Evolutionary conservation across 2,797 vertebrate genomes (phyloP).

Genomic region (Characodon lateralis): DNA sequence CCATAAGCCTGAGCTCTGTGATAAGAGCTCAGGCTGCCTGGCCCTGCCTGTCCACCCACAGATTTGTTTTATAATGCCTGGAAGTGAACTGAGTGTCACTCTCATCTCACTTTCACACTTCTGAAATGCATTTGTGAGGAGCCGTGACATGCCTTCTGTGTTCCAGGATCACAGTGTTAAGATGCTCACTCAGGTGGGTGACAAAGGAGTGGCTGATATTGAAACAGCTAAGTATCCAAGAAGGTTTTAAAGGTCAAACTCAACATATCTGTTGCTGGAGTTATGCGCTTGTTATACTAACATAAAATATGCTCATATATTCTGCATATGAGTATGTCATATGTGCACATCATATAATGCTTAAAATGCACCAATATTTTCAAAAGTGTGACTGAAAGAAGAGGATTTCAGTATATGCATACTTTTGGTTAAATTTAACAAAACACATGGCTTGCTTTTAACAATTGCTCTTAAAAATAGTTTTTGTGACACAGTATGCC

Average conservation of each 20-base stretch:
- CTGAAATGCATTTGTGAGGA: constrained; percentile 35
- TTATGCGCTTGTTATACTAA: background rate
- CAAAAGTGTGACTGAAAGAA: background rate
- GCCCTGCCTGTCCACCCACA: constrained; percentile 49
- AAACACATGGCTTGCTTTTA: constrained; percentile 14
- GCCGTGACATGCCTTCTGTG: constrained; percentile 17
- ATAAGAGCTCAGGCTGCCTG: constrained; percentile 21
- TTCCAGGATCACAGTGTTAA: constrained; percentile 36
- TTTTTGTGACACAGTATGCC: background rate
- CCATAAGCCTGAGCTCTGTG: constrained; percentile 26
- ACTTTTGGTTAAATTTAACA: constrained; percentile 5
- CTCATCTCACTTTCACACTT: constrained; percentile 32
- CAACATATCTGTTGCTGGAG: constrained; percentile 6
- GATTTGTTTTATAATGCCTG: constrained; percentile 47
- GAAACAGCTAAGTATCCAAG: constrained; percentile 13
- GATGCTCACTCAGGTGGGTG: constrained; percentile 32
- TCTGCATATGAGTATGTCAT: background rate
- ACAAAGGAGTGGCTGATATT: constrained; percentile 5
- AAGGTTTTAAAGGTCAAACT: constrained; percentile 11
- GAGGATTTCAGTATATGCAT: background rate
- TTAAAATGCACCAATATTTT: constrained; percentile 1
- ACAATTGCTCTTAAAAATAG: background rate
- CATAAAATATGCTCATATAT: background rate
- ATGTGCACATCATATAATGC: background rate
- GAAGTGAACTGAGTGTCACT: constrained; percentile 35